A percentile compares a stretch with the other conserved stretches of the same genome.
These are phyloP conservation scores for Dipus sagitta DNA, from an alignment of 2,797 vertebrate species.

Conservation along the genomic window DNA sequence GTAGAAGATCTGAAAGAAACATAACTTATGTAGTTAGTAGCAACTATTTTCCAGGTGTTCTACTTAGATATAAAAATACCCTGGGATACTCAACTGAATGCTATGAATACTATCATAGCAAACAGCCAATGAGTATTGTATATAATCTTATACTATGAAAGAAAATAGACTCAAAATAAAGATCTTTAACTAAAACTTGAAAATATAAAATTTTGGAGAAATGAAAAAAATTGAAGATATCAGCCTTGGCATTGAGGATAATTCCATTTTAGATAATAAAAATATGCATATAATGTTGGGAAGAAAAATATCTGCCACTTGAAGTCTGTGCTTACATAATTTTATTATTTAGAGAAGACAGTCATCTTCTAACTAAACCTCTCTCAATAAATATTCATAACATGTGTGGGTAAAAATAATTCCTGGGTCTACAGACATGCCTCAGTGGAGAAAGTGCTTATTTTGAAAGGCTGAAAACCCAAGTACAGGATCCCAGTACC, in stretches of 20 bases:
- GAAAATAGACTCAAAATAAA: neutral
- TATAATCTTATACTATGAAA: neutral
- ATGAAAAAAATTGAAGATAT: neutral
- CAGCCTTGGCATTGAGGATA: neutral
- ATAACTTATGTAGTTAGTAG: neutral
- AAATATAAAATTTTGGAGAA: neutral
- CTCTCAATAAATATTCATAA: neutral
- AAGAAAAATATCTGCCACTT: neutral
- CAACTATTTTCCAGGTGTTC: neutral
- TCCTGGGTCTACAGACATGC: no score
- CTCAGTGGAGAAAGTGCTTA: no score
- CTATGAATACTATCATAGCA: neutral
- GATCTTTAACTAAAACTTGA: neutral
- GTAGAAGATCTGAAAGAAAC: neutral
- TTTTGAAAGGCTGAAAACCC: no score
- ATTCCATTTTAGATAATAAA: constrained; percentile 19
- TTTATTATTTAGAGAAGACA: neutral
- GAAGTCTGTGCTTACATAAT: no score
- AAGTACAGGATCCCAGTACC: no score
- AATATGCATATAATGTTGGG: neutral
- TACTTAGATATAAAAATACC: neutral
- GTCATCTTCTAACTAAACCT: neutral
- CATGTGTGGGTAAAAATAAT: no score
- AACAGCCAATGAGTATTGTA: neutral
- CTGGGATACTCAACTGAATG: neutral